Base-by-base conservation (phyloP, 2,797 vertebrate genomes). In the Gobionotothen gibberifrons region DNA sequence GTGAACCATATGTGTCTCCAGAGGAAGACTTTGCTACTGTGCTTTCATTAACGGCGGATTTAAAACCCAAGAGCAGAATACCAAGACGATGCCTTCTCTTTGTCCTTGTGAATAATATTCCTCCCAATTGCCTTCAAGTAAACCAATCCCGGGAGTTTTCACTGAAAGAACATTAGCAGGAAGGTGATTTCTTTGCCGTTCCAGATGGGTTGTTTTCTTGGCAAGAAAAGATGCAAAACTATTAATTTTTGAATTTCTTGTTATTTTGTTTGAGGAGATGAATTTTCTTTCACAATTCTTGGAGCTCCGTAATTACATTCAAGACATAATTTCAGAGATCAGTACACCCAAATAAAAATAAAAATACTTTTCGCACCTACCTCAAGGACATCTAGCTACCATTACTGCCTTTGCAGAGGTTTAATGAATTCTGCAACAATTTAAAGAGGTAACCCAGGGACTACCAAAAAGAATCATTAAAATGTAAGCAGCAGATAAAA, bases 11-110 rank as follows among this genome's bases (percentile, higher is more conserved):
- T 72, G 42, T 66, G 44, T 63, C 65, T 67, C n/a, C 32, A 15
- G 55, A 52, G 57, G 56, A 69, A 57, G 19, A 56, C 48, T 74
- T 55, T 43, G 36, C 36, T n/a, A 6, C 36, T 2, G 22, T 48
- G 17, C 17, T 54, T 69, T 74, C 15, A 72, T 80, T 81, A 71
- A 67, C 64, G 13, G 5, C 17, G 19, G 26, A 74, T 62, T 56
- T 60, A 62, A 53, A 21, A 54, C 55, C 19, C 55, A 57, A 32
- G 42, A 39, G 16, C n/a, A 49, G 9, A 55, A 54, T 52, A 61
- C 17, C 43, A 77, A 40, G 47, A 54, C 21, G 26, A 53, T 26
- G 9, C 21, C 12, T 56, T 43, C 40, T 77, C 15, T 51, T 70
- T 63, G 39, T 74, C 55, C 70, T 73, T 63, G 48, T n/a, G 47